phyloP scores from a whole-genome alignment of 2,888 invertebrate species.

The Pyrocoelia pectoralis region DNA sequence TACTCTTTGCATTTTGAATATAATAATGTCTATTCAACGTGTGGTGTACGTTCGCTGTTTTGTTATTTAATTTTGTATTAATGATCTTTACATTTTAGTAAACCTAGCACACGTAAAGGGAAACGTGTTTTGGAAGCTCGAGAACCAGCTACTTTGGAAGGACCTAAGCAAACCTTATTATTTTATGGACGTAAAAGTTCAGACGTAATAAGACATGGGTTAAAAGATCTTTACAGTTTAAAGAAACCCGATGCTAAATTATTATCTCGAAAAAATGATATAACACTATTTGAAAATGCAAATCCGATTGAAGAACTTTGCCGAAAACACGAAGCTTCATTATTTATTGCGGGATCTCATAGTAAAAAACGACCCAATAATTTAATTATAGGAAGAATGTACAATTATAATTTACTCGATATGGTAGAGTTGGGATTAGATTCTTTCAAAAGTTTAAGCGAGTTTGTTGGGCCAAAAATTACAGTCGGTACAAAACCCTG shows the following conservation, averaged over 20 bases:
- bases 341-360: slow-evolving; percentile 92
- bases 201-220: slow-evolving; percentile 71
- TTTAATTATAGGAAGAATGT: slow-evolving; percentile 87
- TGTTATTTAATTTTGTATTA: neutral
- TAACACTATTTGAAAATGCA: slow-evolving; percentile 92
- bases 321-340: slow-evolving; percentile 84
- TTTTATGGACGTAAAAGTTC: slow-evolving; percentile 85
- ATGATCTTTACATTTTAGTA: slow-evolving; percentile 64
- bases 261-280: slow-evolving; percentile 82
- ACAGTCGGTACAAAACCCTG: slow-evolving; percentile 85
- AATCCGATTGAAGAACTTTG: slow-evolving; percentile 80
- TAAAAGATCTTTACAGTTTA: slow-evolving; percentile 87
- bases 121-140: slow-evolving; percentile 82
- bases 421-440: slow-evolving; percentile 96
- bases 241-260: slow-evolving; percentile 87
- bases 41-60: slow-evolving; percentile 55
- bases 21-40: slow-evolving; percentile 57
- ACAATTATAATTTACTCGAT: slow-evolving; percentile 89
- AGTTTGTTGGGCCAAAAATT: slow-evolving; percentile 76
- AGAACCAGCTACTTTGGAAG: slow-evolving; percentile 90
- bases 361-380: slow-evolving; percentile 96
- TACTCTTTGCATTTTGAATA: slow-evolving; percentile 7
- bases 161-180: slow-evolving; percentile 83
- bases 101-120: slow-evolving; percentile 88
- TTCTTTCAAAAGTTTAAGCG: slow-evolving; percentile 78